These are phyloP conservation scores for Rugalucina vietnamica DNA, from an alignment of 2,888 invertebrate species.

Conservation along the genomic window DNA sequence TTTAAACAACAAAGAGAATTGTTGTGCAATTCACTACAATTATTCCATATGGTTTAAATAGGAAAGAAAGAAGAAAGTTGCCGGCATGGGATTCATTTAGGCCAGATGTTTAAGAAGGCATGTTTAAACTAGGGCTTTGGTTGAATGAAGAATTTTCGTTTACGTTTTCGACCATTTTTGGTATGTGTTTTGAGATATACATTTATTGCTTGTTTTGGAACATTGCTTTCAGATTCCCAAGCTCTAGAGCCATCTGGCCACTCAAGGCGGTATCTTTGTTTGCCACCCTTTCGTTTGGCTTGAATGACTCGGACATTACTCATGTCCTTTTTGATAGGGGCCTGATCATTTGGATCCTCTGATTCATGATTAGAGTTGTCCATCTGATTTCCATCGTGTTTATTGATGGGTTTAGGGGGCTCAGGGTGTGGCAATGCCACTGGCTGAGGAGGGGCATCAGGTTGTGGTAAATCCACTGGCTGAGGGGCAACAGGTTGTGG, in stretches of 20 bases:
- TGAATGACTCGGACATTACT: neutral
- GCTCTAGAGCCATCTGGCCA: slow-evolving; percentile 17
- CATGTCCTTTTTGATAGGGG: neutral
- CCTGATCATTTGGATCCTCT: neutral
- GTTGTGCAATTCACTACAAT: neutral
- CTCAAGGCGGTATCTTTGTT: slow-evolving; percentile 15
- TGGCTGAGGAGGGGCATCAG: neutral
- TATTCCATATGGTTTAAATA: neutral
- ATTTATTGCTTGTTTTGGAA: neutral
- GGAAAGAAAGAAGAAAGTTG: neutral
- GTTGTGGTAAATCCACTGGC: no score
- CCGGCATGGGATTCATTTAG: neutral
- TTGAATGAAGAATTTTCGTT: slow-evolving; percentile 5
- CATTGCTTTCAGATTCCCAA: slow-evolving; percentile 18
- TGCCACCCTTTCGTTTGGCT: slow-evolving; percentile 8
- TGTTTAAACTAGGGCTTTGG: neutral
- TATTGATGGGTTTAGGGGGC: no score
- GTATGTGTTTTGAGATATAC: slow-evolving; percentile 15
- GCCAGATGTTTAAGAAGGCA: neutral
- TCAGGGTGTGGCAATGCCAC: no score
- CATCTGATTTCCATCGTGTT: neutral
- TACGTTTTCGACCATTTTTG: slow-evolving; percentile 1
- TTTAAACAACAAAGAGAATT: neutral
- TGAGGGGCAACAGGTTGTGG: no score
- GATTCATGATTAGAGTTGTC: neutral